These are phyloP conservation scores for Nowickia ferox DNA, from an alignment of 2,888 invertebrate species.

Conservation along the genomic window DNA sequence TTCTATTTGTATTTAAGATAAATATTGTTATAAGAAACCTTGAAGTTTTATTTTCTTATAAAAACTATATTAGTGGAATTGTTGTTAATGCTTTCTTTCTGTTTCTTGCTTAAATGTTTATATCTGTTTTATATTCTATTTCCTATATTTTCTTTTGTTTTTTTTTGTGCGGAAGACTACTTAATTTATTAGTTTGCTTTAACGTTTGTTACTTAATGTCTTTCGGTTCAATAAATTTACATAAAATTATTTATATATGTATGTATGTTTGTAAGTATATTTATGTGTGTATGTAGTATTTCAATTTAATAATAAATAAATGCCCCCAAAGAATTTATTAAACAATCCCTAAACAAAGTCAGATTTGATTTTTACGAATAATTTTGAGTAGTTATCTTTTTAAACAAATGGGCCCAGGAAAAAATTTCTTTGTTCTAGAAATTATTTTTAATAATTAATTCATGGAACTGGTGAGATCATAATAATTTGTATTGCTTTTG, in stretches of 20 bases:
- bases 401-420: constrained; percentile 6
- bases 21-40: constrained; percentile 70
- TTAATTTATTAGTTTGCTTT: constrained; percentile 73
- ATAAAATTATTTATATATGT: constrained; percentile 8
- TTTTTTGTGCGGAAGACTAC: constrained; percentile 80
- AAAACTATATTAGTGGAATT: constrained; percentile 69
- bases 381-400: neutral
- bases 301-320: constrained; percentile 42
- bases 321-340: constrained; percentile 32
- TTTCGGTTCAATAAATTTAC: constrained; percentile 55
- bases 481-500: too few species aligned
- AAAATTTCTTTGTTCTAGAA: neutral
- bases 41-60: constrained; percentile 58
- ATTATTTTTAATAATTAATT: too few species aligned
- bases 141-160: constrained; percentile 36
- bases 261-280: constrained; percentile 2
- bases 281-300: constrained; percentile 6
- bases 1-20: constrained; percentile 21
- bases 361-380: constrained; percentile 61
- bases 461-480: too few species aligned
- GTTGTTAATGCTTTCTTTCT: constrained; percentile 39
- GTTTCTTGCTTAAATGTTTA: constrained; percentile 31
- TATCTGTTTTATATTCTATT: constrained; percentile 20
- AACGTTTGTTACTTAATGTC: constrained; percentile 64
- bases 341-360: constrained; percentile 73